Base-by-base conservation (phyloP, 2,113 vertebrate species). In the Sinocyclocheilus anophthalmus region DNA sequence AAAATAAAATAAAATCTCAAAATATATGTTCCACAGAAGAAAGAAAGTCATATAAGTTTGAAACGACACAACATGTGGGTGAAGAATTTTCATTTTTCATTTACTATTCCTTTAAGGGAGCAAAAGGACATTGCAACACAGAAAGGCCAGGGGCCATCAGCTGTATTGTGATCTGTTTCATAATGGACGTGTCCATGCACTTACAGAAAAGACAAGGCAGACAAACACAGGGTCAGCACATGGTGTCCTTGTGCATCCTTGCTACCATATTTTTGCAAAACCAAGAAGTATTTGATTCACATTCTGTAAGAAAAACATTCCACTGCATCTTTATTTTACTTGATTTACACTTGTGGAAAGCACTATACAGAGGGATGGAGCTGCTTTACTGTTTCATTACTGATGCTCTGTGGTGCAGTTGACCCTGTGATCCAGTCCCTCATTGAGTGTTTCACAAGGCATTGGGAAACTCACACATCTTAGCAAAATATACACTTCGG, bases 391-490 rank as follows among this genome's bases (percentile, higher is more conserved):
- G 16, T 9, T 70, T 53, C 80, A 53, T 82, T 82, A 82, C 63
- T 53, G 24, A 37, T 53, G 26, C 42, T 53, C 26, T 69, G 45
- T 53, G 45, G 45, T 55, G n/a, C 63, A 82, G 26, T 20, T 82
- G 45, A 82, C 63, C 63, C 65, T 70, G 26, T 82, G 65, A 82
- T 70, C 45, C 16, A 82, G 61, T 70, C 45, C 20, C 45, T 70
- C 26, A 70, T 20, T 53, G 10, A 70, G 45, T 50, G 63, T 82
- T 82, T 82, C 63, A 69, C 81, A 53, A 70, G 65, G 42, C 26
- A n/a, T 69, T 70, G 81, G 45, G 45, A 82, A 82, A 82, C 42
- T 82, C 26, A n/a, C 81, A 82, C 81, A 70, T 82, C 80, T 69
- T 69, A 50, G 55, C 45, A 82, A 70, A 82, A 82, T 55, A 67